Base-by-base conservation (phyloP, 1,140 invertebrate genomes). In the Brachionus plicatilis region DNA sequence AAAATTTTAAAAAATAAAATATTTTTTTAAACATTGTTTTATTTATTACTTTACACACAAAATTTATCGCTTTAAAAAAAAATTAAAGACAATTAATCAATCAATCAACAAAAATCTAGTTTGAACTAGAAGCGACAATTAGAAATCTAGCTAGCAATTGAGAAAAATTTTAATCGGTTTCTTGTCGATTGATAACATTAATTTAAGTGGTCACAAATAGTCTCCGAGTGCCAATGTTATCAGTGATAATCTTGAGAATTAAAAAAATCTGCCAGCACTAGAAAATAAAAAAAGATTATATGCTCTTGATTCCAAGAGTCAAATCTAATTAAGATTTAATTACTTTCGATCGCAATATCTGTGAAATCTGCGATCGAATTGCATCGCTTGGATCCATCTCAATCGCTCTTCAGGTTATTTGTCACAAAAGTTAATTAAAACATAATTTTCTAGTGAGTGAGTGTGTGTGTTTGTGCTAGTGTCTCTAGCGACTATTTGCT, bases 311-410 rank as follows among this genome's bases (percentile, higher is more conserved):
- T 72, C 37, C 68, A 72, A 72, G 68, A 72, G 68, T 72, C 68
- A 72, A 72, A 72, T 72, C 68, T 72, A 72, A 72, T 72, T 72
- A 72, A 72, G 68, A 72, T 72, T 72, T 72, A 41, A 72, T 72
- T 72, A 72, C 8, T 41, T 29, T 72, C n/a, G 68, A 56, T 56
- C 53, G 53, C 14, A 56, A 56, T 56, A 56, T 56, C 53, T 56
- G 17, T 56, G 12, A 72, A 41, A 72, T 72, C 68, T 37, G 65
- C 65, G 65, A 68, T 68, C 29, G 17, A 56, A 56, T 29, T 33
- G 65, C 20, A 56, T 56, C 53, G 53, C 65, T 33, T 68, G 14
- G 65, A 72, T 37, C 68, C 12, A 43, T 72, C 45, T 17, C 27
- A 72, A 72, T 72, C 37, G n/a, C 37, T 72, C 68, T 72, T 72